A percentile compares a stretch with the other conserved stretches of the same genome.
These are phyloP conservation scores for Saccostrea cuccullata DNA, from an alignment of 1,140 invertebrate genomes.

Conservation along the genomic window DNA sequence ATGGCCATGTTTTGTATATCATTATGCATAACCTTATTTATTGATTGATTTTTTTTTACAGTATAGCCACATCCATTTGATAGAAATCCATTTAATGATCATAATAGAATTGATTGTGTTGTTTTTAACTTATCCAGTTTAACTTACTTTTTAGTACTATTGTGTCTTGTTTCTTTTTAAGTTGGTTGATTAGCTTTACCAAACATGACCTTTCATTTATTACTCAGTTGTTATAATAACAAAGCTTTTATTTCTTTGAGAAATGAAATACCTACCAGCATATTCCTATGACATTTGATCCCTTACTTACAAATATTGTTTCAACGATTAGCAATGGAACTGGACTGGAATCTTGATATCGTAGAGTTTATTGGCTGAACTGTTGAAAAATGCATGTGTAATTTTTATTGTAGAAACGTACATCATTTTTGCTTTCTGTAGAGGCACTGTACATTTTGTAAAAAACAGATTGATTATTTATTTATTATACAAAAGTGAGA, in stretches of 20 bases:
- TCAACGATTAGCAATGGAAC: background rate
- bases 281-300: background rate
- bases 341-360: background rate
- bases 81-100: constrained; percentile 25
- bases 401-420: constrained; percentile 29
- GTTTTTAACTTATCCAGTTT: constrained; percentile 26
- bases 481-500: constrained; percentile 31
- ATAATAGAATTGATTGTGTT: background rate
- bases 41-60: constrained; percentile 15
- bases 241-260: background rate
- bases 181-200: constrained; percentile 25
- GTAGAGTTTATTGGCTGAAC: background rate
- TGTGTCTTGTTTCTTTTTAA: background rate
- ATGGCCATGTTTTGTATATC: constrained; percentile 29
- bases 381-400: constrained; percentile 27
- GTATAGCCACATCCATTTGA: constrained; percentile 30
- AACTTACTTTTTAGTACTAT: background rate
- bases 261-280: background rate
- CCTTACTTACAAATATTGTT: background rate
- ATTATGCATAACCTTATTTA: constrained; percentile 16
- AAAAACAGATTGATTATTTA: constrained; percentile 21
- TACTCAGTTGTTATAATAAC: background rate
- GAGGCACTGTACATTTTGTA: constrained; percentile 29
- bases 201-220: constrained; percentile 16
- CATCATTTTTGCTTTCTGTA: constrained; percentile 12